Evolutionary conservation across 2,113 vertebrate species (phyloP), one percentile per base, ranked within the genome.

Genomic region (Hassar affinis): DNA sequence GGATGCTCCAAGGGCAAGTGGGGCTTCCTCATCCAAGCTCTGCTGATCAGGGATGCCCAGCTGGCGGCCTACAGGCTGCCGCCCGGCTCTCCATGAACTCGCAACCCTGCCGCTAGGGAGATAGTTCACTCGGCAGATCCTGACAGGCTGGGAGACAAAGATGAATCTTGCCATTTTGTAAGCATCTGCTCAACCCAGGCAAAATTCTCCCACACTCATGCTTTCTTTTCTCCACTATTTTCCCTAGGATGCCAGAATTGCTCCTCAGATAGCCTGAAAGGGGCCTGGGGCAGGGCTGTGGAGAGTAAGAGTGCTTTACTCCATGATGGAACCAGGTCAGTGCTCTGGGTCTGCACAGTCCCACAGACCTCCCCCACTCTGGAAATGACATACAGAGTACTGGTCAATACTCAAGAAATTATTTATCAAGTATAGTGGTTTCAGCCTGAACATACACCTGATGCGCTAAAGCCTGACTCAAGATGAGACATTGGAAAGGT

Each of bases 121-220:
- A 54, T 52, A 57, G 20, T 78, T 78, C 22, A n/a, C 35, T 33
- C 35, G 17, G 54, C 76, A 78, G 54, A 59, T 3, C 2, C 52
- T 2, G 14, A 59, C 76, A 61, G 76, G 35, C 76, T 78, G 54
- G 76, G 33, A 59, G 74, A 76, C 74, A 76, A 76, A 76, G 49
- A 74, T 74, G 47, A 54, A 76, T 20, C 3, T 30, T 52, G 8
- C 49, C 72, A 75, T 76, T 9, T 27, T 11, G 30, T 76, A 78
- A 78, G 22, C 20, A 78, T 61, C 38, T 4, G 6, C 25, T 78
- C 38, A n/a, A 6, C 1, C 76, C 35, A 78, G 54, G 56, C 76
- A n/a, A 78, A 57, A 78, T 78, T 14, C 54, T 59, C 52, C 20
- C 52, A 59, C 22, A 59, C 25, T 12, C 57, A 38, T 18, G 22